Base-by-base conservation (phyloP, 2,797 vertebrate species). In the Zalophus californianus region DNA sequence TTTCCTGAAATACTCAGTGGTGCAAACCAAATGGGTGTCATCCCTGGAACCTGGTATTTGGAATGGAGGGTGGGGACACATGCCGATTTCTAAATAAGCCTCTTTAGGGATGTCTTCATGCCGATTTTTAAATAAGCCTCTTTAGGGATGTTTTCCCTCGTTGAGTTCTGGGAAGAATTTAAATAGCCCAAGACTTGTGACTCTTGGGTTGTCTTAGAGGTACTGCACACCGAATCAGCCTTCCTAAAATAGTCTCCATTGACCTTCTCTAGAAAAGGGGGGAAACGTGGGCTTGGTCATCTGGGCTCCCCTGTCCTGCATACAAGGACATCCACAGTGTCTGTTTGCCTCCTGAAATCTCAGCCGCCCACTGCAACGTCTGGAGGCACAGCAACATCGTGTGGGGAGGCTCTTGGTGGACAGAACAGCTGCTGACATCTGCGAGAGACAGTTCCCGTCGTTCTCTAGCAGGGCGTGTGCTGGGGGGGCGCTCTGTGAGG, bases 191-290 rank as follows among this genome's bases (percentile, higher is more conserved):
- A 44, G 68, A 48, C 73, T 78, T 48, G 7, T 16, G 70, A 48
- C 44, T 90, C 48, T 32, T 77, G 73, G 70, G 18, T 82, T 52
- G 23, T 87, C 95, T 79, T 8, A 54, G 52, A 92, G 29, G 54
- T 15, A 16, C 84, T 80, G 58, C 72, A 44, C 8, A 1, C 12
- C 52, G 52, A 72, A 41, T 48, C 91, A 75, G 9, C 86, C 75
- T 96, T 79, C 86, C 84, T 73, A 21, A 86, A 78, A 64, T 84
- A 92, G 82, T 75, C 64, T 85, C 50, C 38, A 3, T 3, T 86
- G 94, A 48, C 90, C 84, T 88, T 66, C 60, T 23, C 52, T 77
- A 84, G 79, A n/a, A 73, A 93, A 82, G 38, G 27, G 32, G 13
- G 3, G 21, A 58, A 23, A 5, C 3, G 0, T 54, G 60, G 85